Base-by-base conservation (phyloP, 2,113 vertebrate species). In the Oryzias celebensis region DNA sequence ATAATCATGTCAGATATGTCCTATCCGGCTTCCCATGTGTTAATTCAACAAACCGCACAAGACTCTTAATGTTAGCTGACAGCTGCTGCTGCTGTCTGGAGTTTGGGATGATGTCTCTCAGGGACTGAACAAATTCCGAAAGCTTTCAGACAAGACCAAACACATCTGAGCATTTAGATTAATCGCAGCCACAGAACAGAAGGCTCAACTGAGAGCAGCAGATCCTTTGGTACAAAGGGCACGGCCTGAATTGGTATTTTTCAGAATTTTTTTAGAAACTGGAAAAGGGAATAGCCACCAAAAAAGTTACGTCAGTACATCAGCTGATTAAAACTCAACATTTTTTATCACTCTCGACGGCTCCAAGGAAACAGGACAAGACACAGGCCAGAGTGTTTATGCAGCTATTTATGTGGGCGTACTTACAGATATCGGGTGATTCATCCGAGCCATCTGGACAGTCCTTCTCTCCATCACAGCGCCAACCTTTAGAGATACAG, bases 401-500 rank as follows among this genome's bases (percentile, higher is more conserved):
- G 48, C 10, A 41, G 42, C 7, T 28, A 16, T 72, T 62, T 36
- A 16, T 52, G 18, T 0, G 5, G 12, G 36, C 17, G 28, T 49
- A 95, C 95, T 89, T 90, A 99, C 97, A 99, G 77, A 98, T 96
- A 75, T 99, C 96, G 1, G 95, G 92, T 0, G 95, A 93, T 88
- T 99, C 97, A 17, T 99, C 97, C 0, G 96, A 97, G 66, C 96
- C 95, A 68, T 98, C 97, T 1, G 96, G 96, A 87, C 97, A 99
- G 89, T 99, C 97, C 85, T 96, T 96, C 80, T 98, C 97, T 14
- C 95, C 95, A 14, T 99, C 97, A 57, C 97, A 99, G 58, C 95
- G 92, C 97, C 97, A 99, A 82, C 96, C 96, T 90, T 96, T 98
- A 22, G 97, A 98, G 83, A 99, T 96, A 80, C 97, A 99, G 49